These are phyloP conservation scores for Odontomachus brunneus DNA, from an alignment of 1,140 invertebrate species.

Conservation along the genomic window DNA sequence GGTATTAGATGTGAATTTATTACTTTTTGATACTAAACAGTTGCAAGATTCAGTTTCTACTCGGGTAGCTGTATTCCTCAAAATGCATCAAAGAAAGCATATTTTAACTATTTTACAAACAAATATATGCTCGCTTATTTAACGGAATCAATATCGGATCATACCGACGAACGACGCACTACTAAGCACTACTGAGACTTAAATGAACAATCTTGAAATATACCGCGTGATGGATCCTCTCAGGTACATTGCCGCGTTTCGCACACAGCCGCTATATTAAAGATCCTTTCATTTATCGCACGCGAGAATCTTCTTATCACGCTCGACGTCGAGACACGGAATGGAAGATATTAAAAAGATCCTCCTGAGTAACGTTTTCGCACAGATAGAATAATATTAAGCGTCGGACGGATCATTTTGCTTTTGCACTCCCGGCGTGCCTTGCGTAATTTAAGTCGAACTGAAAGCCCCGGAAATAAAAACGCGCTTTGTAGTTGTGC, in stretches of 20 bases:
- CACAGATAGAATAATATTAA: conserved; percentile 15
- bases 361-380: not conserved
- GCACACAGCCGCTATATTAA: not conserved
- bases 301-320: not conserved
- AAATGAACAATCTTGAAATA: not conserved
- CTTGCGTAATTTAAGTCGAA: conserved; percentile 44
- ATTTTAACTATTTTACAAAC: too few relatives aligned
- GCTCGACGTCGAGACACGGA: not conserved
- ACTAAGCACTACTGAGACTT: too few relatives aligned
- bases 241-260: not conserved
- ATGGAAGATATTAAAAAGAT: not conserved
- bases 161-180: not conserved
- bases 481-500: conserved; percentile 12
- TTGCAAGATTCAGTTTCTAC: too few relatives aligned
- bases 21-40: too few relatives aligned
- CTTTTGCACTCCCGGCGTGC: conserved; percentile 21
- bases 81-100: too few relatives aligned
- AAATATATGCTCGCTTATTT: too few relatives aligned
- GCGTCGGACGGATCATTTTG: conserved; percentile 14
- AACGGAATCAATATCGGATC: too few relatives aligned
- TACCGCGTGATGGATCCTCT: not conserved
- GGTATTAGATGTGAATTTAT: too few relatives aligned
- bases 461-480: conserved; percentile 33
- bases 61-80: too few relatives aligned
- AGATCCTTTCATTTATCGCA: not conserved